These are phyloP conservation scores for Leucopternis melanops DNA, from an alignment of 2,113 vertebrate species.

Conservation along the genomic window DNA sequence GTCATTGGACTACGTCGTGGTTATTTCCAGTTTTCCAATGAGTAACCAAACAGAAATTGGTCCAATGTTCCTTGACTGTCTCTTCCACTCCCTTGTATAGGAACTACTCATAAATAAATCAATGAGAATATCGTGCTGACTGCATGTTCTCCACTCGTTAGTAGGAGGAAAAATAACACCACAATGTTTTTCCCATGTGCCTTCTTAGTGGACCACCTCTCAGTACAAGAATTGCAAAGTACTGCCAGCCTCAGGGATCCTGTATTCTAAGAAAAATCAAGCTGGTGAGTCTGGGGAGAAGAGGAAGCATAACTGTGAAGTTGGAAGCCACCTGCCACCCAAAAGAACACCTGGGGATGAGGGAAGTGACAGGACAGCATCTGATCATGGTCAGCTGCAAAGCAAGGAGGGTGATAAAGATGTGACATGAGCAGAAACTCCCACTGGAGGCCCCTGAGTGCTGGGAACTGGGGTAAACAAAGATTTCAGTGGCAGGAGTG, in stretches of 20 bases:
- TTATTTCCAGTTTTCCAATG: neutral
- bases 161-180: neutral
- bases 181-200: neutral
- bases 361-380: rapidly evolving
- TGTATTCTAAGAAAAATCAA: neutral
- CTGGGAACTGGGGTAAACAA: neutral
- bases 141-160: neutral
- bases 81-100: neutral
- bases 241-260: neutral
- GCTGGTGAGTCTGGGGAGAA: neutral
- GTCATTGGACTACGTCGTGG: neutral
- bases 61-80: neutral
- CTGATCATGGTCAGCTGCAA: neutral
- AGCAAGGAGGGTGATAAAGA: neutral
- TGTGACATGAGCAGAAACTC: neutral
- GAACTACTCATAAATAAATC: neutral
- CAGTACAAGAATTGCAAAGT: neutral
- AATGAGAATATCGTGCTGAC: neutral
- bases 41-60: neutral
- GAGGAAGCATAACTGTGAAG: neutral
- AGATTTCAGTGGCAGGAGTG: neutral
- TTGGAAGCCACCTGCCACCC: neutral
- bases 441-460: rapidly evolving
- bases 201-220: neutral
- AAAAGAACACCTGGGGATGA: neutral